Evolutionary conservation across 2,113 vertebrate species (phyloP).

Genomic region (Anhinga anhinga): DNA sequence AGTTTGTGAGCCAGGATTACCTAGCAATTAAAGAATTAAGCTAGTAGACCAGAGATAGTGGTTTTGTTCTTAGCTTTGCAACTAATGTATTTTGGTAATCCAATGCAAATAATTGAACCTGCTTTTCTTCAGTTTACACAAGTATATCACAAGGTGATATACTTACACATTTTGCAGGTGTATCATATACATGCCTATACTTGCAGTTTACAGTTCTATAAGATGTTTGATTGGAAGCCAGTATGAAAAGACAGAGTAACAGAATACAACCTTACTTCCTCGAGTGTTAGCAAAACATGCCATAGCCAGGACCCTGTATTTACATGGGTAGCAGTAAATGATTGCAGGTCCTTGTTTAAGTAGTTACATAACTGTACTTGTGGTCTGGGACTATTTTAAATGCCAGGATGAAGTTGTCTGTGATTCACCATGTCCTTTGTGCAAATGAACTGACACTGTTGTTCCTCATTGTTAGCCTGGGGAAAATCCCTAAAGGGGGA

Average conservation of each 20-base stretch:
- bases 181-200: not conserved
- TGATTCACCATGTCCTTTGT: not conserved
- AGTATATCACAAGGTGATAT: not conserved
- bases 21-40: constrained; percentile 42
- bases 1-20: not conserved
- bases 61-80: not conserved
- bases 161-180: not conserved
- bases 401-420: not conserved
- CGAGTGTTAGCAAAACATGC: not conserved
- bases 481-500: not conserved
- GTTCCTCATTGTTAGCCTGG: not conserved
- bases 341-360: not conserved
- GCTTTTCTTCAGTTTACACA: not conserved
- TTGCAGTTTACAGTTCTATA: not conserved
- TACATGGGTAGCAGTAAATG: not conserved
- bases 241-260: not conserved
- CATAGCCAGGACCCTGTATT: not conserved
- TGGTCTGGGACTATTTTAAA: not conserved
- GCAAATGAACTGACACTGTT: not conserved
- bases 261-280: not conserved
- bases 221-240: not conserved
- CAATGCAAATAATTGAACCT: not conserved
- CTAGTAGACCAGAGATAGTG: not conserved
- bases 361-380: not conserved
- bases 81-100: not conserved